phyloP scores from a whole-genome alignment of 1,140 invertebrate species.

The Dryas iulia region DNA sequence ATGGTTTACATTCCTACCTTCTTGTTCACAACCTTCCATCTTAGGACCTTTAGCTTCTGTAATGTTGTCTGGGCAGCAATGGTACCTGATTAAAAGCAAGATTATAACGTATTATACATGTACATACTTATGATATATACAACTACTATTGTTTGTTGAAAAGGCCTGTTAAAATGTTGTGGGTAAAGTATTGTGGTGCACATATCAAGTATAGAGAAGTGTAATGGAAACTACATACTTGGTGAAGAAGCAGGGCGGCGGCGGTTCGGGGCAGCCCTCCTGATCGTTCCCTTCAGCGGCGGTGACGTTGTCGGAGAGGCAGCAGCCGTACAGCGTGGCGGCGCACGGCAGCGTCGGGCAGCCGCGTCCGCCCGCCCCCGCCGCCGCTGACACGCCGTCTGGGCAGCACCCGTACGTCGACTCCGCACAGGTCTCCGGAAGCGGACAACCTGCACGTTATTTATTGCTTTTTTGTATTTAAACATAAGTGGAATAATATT shows the following conservation, averaged over 20 bases:
- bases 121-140: neutral
- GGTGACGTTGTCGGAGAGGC: slow-evolving; percentile 87
- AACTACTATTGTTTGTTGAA: no score
- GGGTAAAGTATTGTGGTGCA: no score
- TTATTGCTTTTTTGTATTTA: neutral
- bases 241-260: slow-evolving; percentile 83
- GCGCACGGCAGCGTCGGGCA: slow-evolving; percentile 89
- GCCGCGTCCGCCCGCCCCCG: slow-evolving; percentile 85
- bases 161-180: no score
- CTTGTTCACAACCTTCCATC: slow-evolving; percentile 83
- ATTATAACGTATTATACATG: neutral
- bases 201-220: no score
- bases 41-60: slow-evolving; percentile 85
- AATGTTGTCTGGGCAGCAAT: slow-evolving; percentile 89
- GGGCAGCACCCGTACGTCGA: slow-evolving; percentile 93
- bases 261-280: slow-evolving; percentile 89
- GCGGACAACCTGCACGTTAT: slow-evolving; percentile 82
- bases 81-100: slow-evolving; percentile 74
- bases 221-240: no score
- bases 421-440: slow-evolving; percentile 88
- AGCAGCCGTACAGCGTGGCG: slow-evolving; percentile 92
- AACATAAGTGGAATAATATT: neutral
- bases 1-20: slow-evolving; percentile 36
- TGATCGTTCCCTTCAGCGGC: slow-evolving; percentile 90
- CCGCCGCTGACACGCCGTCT: slow-evolving; percentile 92